A percentile compares a stretch with the other conserved stretches of the same genome.
phyloP scores from a whole-genome alignment of 2,888 invertebrate genomes.

The Imbricaverruca yamaguchii region DNA sequence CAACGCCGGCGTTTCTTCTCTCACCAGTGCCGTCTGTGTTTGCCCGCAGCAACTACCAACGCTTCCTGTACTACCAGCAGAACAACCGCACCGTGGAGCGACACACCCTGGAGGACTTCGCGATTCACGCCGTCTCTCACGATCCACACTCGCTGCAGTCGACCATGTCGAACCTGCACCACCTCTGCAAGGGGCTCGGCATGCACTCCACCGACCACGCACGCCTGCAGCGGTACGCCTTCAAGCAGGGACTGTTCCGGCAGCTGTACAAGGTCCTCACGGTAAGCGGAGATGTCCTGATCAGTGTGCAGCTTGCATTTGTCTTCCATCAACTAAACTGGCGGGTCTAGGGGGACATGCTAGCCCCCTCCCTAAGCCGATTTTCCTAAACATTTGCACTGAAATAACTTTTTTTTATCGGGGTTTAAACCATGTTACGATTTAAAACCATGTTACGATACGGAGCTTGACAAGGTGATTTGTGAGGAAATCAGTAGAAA shows the following conservation, averaged over 20 bases:
- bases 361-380: too few species aligned
- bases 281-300: not conserved
- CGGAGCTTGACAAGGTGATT: too few species aligned
- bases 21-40: not conserved
- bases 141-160: conserved; percentile 54
- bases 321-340: too few species aligned
- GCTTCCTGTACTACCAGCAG: conserved; percentile 22
- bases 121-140: conserved; percentile 60
- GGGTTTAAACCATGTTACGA: too few species aligned
- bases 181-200: conserved; percentile 28
- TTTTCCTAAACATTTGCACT: too few species aligned
- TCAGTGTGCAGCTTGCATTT: not conserved
- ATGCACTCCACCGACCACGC: not conserved
- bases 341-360: too few species aligned
- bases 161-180: conserved; percentile 33
- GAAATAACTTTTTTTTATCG: too few species aligned
- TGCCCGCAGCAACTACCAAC: conserved; percentile 1
- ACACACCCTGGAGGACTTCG: conserved; percentile 61
- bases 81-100: conserved; percentile 40
- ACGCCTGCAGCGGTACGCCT: not conserved
- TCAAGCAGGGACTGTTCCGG: conserved; percentile 9
- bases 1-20: not conserved
- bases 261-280: conserved; percentile 7
- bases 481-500: too few species aligned
- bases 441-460: too few species aligned